phyloP scores from a whole-genome alignment of 2,888 invertebrate species.

The Thalpophila matura region DNA sequence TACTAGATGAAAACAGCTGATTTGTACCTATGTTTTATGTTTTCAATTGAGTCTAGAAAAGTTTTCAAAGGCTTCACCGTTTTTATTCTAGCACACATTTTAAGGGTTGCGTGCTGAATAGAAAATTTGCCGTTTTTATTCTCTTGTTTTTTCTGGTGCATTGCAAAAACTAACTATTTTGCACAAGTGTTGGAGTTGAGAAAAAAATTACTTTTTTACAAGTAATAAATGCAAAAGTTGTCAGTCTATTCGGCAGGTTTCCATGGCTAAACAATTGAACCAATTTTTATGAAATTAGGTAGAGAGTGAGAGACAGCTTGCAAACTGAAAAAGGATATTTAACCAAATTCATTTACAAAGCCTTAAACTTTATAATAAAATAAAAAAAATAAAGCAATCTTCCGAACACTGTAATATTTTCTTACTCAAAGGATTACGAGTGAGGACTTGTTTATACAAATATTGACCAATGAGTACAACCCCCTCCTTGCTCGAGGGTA shows the following conservation, averaged over 20 bases:
- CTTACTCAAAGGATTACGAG: neutral
- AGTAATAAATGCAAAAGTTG: no score
- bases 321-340: no score
- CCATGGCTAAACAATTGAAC: no score
- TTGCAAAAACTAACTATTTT: neutral
- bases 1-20: conserved; percentile 6
- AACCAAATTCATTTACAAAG: no score
- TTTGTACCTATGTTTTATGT: conserved; percentile 4
- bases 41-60: neutral
- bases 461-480: conserved; percentile 26
- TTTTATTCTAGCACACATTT: neutral
- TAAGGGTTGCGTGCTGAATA: neutral
- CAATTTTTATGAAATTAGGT: no score
- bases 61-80: neutral
- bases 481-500: neutral
- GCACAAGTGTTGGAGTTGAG: neutral
- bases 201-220: neutral
- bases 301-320: no score
- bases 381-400: no score
- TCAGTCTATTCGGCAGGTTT: no score
- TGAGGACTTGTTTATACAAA: neutral
- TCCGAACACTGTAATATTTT: neutral
- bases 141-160: neutral
- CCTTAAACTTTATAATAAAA: no score
- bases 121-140: neutral